Percentiles rank a stretch among this genome's conserved stretches.
phyloP scores from a whole-genome alignment of 2,888 invertebrate species.

The Pristionchus arcanus region DNA sequence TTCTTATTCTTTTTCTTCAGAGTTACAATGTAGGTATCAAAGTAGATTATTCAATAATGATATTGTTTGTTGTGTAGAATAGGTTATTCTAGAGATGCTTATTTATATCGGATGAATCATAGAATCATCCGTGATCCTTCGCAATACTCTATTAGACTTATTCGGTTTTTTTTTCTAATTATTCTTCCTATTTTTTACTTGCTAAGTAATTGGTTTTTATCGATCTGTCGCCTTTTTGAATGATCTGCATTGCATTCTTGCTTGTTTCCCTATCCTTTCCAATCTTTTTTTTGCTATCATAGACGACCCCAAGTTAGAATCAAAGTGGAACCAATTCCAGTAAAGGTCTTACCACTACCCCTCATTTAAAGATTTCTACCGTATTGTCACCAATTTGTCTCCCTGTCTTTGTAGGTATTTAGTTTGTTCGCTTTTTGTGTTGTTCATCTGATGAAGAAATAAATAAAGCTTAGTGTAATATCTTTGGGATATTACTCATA shows the following conservation, averaged over 20 bases:
- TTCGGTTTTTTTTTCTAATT: background rate
- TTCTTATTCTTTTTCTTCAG: background rate
- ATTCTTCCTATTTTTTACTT: slow-evolving; percentile 31
- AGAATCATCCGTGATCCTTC: background rate
- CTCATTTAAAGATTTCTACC: background rate
- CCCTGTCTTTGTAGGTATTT: background rate
- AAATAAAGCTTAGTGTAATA: slow-evolving; percentile 31
- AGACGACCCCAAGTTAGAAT: too few species aligned
- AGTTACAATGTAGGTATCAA: slow-evolving; percentile 22
- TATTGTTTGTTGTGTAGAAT: background rate
- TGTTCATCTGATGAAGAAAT: slow-evolving; percentile 33
- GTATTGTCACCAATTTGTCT: slow-evolving; percentile 1
- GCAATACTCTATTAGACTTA: slow-evolving; percentile 17
- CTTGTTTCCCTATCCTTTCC: background rate
- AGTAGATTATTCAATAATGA: slow-evolving; percentile 8
- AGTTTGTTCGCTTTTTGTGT: slow-evolving; percentile 40
- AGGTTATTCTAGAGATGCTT: slow-evolving; percentile 2
- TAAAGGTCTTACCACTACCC: background rate
- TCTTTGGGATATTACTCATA: background rate
- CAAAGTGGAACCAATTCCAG: background rate
- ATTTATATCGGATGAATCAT: slow-evolving; percentile 31
- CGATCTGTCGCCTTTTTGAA: background rate
- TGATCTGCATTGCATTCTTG: background rate
- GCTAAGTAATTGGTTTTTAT: slow-evolving; percentile 17
- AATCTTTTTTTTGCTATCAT: background rate